A percentile compares a stretch with the other conserved stretches of the same genome.
Evolutionary conservation across 2,797 vertebrate species (phyloP).

Genomic region (Leucoraja ocellata): DNA sequence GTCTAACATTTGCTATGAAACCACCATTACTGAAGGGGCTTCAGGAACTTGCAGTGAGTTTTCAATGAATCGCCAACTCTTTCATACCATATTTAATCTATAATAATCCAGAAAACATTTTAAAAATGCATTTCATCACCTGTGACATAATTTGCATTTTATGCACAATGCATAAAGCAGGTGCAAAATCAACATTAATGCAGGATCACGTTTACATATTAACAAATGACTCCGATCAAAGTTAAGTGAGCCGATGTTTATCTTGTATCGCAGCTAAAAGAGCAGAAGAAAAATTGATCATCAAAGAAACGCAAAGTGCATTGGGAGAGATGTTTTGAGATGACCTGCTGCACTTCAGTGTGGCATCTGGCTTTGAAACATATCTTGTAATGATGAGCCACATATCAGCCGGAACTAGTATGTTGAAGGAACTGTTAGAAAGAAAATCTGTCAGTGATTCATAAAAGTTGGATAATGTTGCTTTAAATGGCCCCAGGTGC

Average conservation of each 20-base stretch:
- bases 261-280: slow-evolving; percentile 42
- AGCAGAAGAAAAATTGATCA: slow-evolving; percentile 40
- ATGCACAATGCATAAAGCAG: background rate
- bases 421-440: slow-evolving; percentile 7
- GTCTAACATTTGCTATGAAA: background rate
- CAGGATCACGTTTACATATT: background rate
- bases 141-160: slow-evolving; percentile 10
- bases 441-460: slow-evolving; percentile 42
- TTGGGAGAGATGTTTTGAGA: slow-evolving; percentile 27
- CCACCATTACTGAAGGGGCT: background rate
- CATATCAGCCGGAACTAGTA: slow-evolving; percentile 38
- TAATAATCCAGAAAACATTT: background rate
- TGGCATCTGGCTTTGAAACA: slow-evolving; percentile 5
- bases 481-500: slow-evolving; percentile 56
- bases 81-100: background rate
- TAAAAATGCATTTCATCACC: background rate
- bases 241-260: slow-evolving; percentile 40
- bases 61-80: background rate
- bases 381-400: slow-evolving; percentile 38
- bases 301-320: background rate
- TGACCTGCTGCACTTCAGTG: background rate
- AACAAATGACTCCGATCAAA: slow-evolving; percentile 37
- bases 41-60: background rate
- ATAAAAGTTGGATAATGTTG: slow-evolving; percentile 47
- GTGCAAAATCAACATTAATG: background rate